Base-by-base conservation (phyloP, 2,113 vertebrate species). In the Petrocephalus zakoni region DNA sequence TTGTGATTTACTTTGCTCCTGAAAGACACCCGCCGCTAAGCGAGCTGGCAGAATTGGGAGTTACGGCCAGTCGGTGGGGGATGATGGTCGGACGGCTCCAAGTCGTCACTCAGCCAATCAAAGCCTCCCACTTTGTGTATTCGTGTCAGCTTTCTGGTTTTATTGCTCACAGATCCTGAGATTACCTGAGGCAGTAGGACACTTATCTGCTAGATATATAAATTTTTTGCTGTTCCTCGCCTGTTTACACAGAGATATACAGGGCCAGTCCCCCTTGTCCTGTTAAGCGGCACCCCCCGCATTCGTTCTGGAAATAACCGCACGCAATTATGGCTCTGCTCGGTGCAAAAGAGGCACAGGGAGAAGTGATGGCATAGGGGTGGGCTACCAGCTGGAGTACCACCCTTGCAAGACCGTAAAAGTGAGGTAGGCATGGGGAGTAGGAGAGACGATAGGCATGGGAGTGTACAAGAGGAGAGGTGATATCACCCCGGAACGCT, bases 91-190 rank as follows among this genome's bases (percentile, higher is more conserved):
- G n/a, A 11, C 15, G 0, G 51, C 47, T 34, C 2, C 19, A 5
- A 85, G 51, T 47, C 83, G 5, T n/a, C 49, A 49, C n/a, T 29
- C 47, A 51, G 49, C 83, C 49, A 55, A 85, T 85, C 83, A 85
- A 34, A 55, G 83, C n/a, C 25, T 15, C 10, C 22, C 22, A 49
- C 47, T 55, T 53, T 85, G 83, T 53, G 51, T 51, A 25, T 85
- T 11, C 52, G 47, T 34, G 51, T 85, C 37, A 21, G 21, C 51
- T 53, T 17, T 29, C 51, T 1, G 21, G 37, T 84, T 22, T 85
- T 85, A 85, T 85, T 85, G 83, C 83, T 85, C 49, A 25, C 25
- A 53, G 83, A 85, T 85, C 83, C 83, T 53, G 49, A 9, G 83
- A 85, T 85, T 37, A 86, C 25, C 29, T 55, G 29, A 52, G 51